These are phyloP conservation scores for Stegana nigrithorax DNA, from an alignment of 2,888 invertebrate species.

Conservation along the genomic window DNA sequence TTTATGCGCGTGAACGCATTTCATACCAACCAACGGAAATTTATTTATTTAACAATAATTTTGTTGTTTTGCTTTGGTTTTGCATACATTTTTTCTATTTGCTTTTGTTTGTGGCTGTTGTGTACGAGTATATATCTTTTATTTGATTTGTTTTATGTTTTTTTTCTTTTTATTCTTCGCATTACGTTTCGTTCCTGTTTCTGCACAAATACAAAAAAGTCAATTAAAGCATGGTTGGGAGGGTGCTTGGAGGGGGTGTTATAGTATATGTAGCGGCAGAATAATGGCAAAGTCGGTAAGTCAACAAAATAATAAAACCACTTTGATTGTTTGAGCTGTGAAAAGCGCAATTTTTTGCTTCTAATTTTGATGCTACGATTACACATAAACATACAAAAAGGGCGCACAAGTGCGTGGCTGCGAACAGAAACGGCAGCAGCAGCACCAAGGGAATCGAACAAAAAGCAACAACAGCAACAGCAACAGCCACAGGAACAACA, in stretches of 20 bases:
- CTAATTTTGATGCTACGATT: not conserved
- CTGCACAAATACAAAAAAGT: slow-evolving; percentile 6
- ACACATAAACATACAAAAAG: too few relatives aligned
- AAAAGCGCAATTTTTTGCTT: not conserved
- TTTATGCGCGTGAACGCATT: not conserved
- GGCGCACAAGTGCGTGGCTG: not conserved
- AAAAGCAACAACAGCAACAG: too few relatives aligned
- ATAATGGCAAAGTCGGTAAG: not conserved
- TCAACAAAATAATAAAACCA: not conserved
- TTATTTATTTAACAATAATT: slow-evolving; percentile 3
- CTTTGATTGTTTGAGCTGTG: not conserved
- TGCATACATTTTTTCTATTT: not conserved
- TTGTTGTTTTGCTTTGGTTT: not conserved
- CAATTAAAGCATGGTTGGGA: slow-evolving; percentile 3
- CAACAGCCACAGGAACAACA: too few relatives aligned
- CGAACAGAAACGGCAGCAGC: not conserved
- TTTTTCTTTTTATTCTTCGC: not conserved
- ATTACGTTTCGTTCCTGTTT: not conserved
- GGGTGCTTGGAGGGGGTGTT: too few relatives aligned
- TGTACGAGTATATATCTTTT: not conserved
- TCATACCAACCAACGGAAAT: not conserved
- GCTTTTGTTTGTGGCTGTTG: not conserved
- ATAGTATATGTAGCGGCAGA: too few relatives aligned
- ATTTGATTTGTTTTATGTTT: not conserved
- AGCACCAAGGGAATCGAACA: not conserved